Percentiles rank a stretch among this genome's conserved stretches.
Conservation (phyloP, 92 coral and sea anemone species). For the Montipora capitata region DNA sequence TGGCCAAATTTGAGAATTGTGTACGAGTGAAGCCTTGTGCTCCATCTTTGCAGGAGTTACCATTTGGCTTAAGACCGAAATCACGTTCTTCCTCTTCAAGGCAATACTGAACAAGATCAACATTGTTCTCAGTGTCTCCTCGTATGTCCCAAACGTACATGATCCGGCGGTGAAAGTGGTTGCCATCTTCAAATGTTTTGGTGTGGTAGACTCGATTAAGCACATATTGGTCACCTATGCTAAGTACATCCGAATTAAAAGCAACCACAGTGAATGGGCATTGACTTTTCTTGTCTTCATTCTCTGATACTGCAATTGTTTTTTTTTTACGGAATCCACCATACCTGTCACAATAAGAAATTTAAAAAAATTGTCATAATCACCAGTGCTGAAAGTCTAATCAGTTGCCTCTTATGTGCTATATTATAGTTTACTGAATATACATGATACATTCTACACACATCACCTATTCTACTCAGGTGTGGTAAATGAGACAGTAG, state of each 20-base stretch:
- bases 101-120: conserved; percentile 20
- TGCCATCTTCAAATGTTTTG: conserved; percentile 28
- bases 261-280: conserved; percentile 15
- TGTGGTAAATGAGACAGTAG: no score
- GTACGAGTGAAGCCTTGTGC: conserved; percentile 33
- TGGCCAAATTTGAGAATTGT: conserved; percentile 19
- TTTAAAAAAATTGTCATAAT: neutral
- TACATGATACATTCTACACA: neutral
- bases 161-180: conserved; percentile 5
- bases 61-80: conserved; percentile 34
- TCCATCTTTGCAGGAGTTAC: conserved; percentile 24
- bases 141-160: conserved; percentile 30
- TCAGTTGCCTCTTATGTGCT: no score
- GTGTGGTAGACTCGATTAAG: conserved; percentile 24
- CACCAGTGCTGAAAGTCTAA: neutral
- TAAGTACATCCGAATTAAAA: neutral
- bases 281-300: conserved; percentile 5
- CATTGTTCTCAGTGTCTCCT: conserved; percentile 47
- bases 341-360: conserved; percentile 15
- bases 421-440: no score
- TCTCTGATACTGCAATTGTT: neutral
- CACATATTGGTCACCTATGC: conserved; percentile 17
- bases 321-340: conserved; percentile 33
- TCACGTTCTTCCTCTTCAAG: conserved; percentile 17
- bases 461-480: no score